Base-by-base conservation (phyloP, 2,797 vertebrate genomes). In the Miichthys miiuy region DNA sequence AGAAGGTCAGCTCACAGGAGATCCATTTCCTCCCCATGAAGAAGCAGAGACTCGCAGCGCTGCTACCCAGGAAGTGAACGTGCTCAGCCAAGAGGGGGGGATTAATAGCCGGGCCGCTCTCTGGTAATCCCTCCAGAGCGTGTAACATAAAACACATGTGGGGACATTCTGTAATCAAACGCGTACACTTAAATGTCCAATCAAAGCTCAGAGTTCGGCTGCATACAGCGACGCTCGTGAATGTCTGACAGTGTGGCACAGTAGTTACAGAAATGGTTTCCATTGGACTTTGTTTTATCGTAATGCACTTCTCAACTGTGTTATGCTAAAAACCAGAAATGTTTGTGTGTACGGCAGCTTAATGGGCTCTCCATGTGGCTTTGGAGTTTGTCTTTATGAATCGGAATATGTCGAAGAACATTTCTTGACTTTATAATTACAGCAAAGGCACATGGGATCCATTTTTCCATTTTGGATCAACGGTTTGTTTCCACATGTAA, bases 21-120 rank as follows among this genome's bases (percentile, higher is more conserved):
- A 99, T 99, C 91, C 98, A 99, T 80, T 97, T 99, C 91, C 96
- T 99, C 77, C 98, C 98, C 46, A 97, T 99, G 90, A 99, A 99
- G 96, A 99, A 99, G 94, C 98, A 99, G 93, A 96, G 97, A 87
- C 96, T 99, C 1, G 96, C 98, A 58, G 97, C 97, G 56, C 96
- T 98, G 95, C 97, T 98, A 75, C 97, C 98, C 88, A 97, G 97
- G 93, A 99, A 99, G 95, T 99, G 95, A 97, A 91, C 88, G 85
- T 2, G 70, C 54, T 66, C 55, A 12, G 34, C 34, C 34, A 38
- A 9, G 67, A n/a, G 9, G 58, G 80, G 65, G 74, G 79, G 72
- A 66, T 56, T 82, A 80, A 75, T 79, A 68, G 74, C 58, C 61
- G 72, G 66, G 56, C 67, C 64, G 54, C 75, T 85, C 82, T 79